Conservation (phyloP, 2,888 invertebrate genomes). For the Pachymerium ferrugineum region DNA sequence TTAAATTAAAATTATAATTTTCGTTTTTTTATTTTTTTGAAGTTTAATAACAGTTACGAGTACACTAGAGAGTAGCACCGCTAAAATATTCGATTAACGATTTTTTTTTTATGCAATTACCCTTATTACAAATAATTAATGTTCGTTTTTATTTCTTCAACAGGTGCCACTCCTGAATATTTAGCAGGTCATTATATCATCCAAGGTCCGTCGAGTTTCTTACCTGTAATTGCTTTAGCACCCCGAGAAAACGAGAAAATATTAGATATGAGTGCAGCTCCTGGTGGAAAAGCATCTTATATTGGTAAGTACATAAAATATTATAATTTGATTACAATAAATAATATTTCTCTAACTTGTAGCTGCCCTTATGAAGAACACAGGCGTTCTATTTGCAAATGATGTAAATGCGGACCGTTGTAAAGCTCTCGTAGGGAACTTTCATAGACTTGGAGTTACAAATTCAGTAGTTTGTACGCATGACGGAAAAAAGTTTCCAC, state of each 20-base stretch:
- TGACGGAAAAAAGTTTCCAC: conserved; percentile 80
- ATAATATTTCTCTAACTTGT: conserved; percentile 38
- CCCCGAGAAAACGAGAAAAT: conserved; percentile 93
- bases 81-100: no score
- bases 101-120: not conserved
- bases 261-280: conserved; percentile 96
- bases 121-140: not conserved
- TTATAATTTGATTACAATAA: not conserved
- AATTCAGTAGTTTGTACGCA: conserved; percentile 84
- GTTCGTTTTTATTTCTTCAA: not conserved
- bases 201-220: conserved; percentile 88
- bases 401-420: conserved; percentile 85
- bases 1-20: no score
- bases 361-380: conserved; percentile 96
- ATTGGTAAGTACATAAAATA: conserved; percentile 57
- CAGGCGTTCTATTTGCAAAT: conserved; percentile 92
- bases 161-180: conserved; percentile 92
- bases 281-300: conserved; percentile 97
- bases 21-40: no score
- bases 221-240: conserved; percentile 96
- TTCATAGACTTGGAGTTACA: conserved; percentile 90
- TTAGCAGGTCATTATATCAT: conserved; percentile 96
- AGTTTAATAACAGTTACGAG: no score
- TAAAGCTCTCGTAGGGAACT: conserved; percentile 90
- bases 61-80: no score